phyloP scores from a whole-genome alignment of 2,797 vertebrate species.

The Brotogeris chrysoptera region DNA sequence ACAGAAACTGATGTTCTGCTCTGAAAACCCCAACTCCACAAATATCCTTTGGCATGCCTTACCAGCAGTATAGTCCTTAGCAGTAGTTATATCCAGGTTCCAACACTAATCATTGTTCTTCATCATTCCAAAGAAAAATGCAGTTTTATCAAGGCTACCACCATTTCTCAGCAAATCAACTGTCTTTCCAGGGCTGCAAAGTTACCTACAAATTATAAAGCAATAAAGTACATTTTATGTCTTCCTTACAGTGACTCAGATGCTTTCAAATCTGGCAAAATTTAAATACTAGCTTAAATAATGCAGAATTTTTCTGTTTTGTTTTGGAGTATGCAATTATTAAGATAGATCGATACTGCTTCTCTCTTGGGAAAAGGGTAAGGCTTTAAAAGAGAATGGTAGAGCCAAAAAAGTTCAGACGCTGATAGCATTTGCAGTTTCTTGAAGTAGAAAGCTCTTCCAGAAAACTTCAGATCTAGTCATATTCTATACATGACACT shows the following conservation, averaged over 20 bases:
- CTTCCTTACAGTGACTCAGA: background rate
- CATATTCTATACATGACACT: background rate
- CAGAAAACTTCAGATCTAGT: background rate
- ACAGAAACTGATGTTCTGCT: background rate
- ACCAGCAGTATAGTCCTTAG: conserved; percentile 65
- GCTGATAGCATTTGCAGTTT: background rate
- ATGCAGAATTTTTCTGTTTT: background rate
- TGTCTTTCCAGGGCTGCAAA: conserved; percentile 58
- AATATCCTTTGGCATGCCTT: background rate
- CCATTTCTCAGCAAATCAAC: conserved; percentile 68
- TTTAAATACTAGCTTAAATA: background rate
- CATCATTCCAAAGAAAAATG: conserved; percentile 57
- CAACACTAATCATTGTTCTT: conserved; percentile 23
- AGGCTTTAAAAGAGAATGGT: background rate
- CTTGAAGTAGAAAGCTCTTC: background rate
- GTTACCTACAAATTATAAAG: conserved; percentile 55
- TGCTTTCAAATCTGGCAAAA: background rate
- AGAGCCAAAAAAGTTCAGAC: background rate
- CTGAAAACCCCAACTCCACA: background rate
- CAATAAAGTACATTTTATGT: background rate
- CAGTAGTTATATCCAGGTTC: conserved; percentile 75
- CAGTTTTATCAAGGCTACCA: conserved; percentile 66
- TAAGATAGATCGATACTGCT: background rate
- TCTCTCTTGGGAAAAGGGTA: background rate
- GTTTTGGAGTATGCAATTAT: background rate